Evolutionary conservation across 1,140 invertebrate genomes (phyloP).

Genomic region (Drosophila saltans): DNA sequence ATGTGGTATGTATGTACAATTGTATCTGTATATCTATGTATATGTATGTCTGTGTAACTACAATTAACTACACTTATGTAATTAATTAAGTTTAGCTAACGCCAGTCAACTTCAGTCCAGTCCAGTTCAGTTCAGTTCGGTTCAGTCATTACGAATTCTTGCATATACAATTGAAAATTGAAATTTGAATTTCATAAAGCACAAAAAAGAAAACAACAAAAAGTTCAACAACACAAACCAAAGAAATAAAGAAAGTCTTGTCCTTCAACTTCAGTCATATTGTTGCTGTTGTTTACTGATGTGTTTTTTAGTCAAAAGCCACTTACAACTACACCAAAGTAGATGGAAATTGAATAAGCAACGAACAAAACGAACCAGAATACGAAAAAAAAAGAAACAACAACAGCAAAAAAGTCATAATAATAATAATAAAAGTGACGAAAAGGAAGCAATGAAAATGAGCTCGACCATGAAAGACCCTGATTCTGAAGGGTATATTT

Average conservation of each 20-base stretch:
- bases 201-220: conserved; percentile 38
- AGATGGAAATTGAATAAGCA: conserved; percentile 39
- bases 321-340: conserved; percentile 19
- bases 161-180: conserved; percentile 36
- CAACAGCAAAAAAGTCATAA: conserved; percentile 32
- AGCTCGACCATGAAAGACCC: background rate
- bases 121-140: background rate
- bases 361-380: conserved; percentile 52
- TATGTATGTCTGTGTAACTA: too few species aligned
- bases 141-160: conserved; percentile 41
- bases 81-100: conserved; percentile 68
- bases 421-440: conserved; percentile 34
- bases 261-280: conserved; percentile 67
- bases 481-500: conserved; percentile 10
- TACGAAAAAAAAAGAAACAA: conserved; percentile 37
- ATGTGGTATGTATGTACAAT: too few species aligned
- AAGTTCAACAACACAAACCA: conserved; percentile 29
- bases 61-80: too few species aligned
- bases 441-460: conserved; percentile 19
- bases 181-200: conserved; percentile 77
- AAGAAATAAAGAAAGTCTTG: conserved; percentile 40
- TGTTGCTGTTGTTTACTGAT: conserved; percentile 2
- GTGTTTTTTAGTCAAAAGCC: conserved; percentile 23
- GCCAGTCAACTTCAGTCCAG: conserved; percentile 12
- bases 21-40: too few species aligned